These are phyloP conservation scores for Pelvicachromis taeniatus DNA, from an alignment of 2,113 vertebrate genomes.

Conservation along the genomic window DNA sequence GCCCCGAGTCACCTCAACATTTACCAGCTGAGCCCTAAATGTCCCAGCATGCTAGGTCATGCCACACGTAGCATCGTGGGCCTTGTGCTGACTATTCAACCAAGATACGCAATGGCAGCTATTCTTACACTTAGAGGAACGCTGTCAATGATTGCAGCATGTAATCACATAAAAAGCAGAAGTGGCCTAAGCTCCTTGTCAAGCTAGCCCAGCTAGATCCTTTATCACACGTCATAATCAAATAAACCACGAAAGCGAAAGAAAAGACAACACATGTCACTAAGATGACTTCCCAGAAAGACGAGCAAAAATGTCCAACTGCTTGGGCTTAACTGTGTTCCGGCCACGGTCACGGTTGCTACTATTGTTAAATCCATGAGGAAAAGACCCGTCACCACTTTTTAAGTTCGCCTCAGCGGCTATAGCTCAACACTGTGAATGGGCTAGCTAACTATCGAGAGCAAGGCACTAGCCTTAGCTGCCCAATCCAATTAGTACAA, in stretches of 20 bases:
- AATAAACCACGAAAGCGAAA: not conserved
- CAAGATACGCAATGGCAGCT: conserved; percentile 12
- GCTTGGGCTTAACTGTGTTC: not conserved
- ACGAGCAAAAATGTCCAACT: not conserved
- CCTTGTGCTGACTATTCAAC: conserved; percentile 3
- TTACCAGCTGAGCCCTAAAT: conserved; percentile 23
- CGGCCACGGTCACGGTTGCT: not conserved
- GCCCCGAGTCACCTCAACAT: not conserved
- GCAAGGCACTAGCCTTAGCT: not conserved
- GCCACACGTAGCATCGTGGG: conserved; percentile 4
- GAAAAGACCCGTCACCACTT: not conserved
- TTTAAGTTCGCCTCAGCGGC: not conserved
- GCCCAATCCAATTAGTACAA: conserved; percentile 9
- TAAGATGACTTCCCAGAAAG: not conserved
- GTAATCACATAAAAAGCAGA: not conserved
- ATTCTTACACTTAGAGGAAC: not conserved
- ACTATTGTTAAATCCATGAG: not conserved
- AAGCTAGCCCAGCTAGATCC: not conserved
- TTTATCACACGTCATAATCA: not conserved
- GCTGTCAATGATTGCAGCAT: not conserved
- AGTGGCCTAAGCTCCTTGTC: not conserved
- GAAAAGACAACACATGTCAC: conserved; percentile 5
- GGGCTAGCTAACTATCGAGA: conserved; percentile 38
- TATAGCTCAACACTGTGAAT: conserved; percentile 24
- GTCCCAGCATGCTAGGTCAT: conserved; percentile 26